Base-by-base conservation (phyloP, 2,797 vertebrate genomes). In the Heteromormyrus szaboi region DNA sequence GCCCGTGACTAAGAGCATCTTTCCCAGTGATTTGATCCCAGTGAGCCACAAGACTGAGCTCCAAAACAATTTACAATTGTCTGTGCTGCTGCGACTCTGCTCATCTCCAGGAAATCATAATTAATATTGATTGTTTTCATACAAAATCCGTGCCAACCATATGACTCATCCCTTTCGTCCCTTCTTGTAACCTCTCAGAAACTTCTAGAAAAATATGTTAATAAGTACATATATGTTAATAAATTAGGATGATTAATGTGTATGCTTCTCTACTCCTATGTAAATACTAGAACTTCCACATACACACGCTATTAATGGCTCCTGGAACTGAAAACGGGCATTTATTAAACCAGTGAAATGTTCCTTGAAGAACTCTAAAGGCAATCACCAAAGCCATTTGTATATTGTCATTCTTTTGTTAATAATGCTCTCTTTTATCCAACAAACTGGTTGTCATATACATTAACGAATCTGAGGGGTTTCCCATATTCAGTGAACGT, bases 111-210 rank as follows among this genome's bases (percentile, higher is more conserved):
- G 12, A 83, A 83, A 83, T 44, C 19, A 85, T 37, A 48, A 85
- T 53, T 53, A 85, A 85, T 50, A 85, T 54, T 33, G 50, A 85
- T 85, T 85, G 50, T 12, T 85, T 85, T 85, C n/a, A 85, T 22
- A 54, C 46, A 48, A 54, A 29, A 54, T 54, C 22, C 17, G 9
- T 53, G 22, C 84, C 9, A 11, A 14, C 14, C 50, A 11, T 85
- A 48, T 12, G 11, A 53, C n/a, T 33, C 84, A 33, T 54, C 25
- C 17, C 5, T 33, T 85, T 25, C 84, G 54, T 72, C 11, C 68
- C 68, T 37, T 41, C 68, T 76, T 76, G 33, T 22, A 65, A 29
- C 8, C 22, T 65, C 22, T 65, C 59, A 65, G 59, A 65, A 65
- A 65, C 22, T 11, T 65, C 8, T 65, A 62, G 0, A 62, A 62